Evolutionary conservation across 1,140 invertebrate species (phyloP).

Genomic region (Phortica variegata): DNA sequence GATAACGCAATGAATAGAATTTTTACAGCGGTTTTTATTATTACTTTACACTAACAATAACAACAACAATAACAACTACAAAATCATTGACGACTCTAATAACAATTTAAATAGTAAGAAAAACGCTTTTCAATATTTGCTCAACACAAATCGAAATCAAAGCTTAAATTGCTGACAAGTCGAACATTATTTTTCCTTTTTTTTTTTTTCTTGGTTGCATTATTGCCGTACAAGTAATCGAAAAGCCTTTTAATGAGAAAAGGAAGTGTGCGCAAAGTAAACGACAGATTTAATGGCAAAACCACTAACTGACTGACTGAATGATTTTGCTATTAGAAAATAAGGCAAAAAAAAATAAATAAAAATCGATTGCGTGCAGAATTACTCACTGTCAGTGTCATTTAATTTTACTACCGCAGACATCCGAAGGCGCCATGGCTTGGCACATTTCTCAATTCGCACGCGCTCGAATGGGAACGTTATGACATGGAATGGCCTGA

Average conservation of each 20-base stretch:
- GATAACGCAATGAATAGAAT: constrained; percentile 53
- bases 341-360: no score
- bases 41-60: constrained; percentile 24
- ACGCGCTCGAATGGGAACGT: constrained; percentile 64
- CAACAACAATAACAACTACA: constrained; percentile 5
- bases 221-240: no score
- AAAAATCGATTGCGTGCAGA: no score
- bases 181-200: no score
- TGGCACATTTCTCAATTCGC: constrained; percentile 61
- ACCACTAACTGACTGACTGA: no score
- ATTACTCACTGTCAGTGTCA: no score
- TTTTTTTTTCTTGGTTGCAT: no score
- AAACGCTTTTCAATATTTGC: constrained; percentile 2
- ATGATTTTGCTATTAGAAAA: no score
- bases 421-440: constrained; percentile 72
- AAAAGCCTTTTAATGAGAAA: no score
- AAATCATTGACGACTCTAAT: constrained; percentile 11
- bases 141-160: constrained; percentile 32
- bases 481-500: constrained; percentile 78
- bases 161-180: no score
- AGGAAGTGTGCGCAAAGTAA: no score
- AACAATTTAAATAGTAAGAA: constrained; percentile 1
- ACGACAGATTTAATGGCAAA: no score
- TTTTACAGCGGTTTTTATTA: constrained; percentile 50
- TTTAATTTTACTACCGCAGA: constrained; percentile 57